These are phyloP conservation scores for Baccha elongata DNA, from an alignment of 2,888 invertebrate genomes.

Conservation along the genomic window DNA sequence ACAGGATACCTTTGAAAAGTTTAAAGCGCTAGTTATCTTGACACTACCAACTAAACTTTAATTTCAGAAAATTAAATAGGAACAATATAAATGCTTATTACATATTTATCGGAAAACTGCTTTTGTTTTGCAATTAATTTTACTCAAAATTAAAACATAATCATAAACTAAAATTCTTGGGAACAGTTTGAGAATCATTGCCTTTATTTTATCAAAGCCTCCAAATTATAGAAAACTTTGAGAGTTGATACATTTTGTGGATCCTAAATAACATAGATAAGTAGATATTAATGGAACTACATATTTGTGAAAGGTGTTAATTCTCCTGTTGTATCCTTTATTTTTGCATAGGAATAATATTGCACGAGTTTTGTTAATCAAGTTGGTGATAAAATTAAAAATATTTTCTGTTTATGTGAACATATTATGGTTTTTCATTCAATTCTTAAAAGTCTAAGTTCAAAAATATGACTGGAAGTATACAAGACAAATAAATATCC, in stretches of 20 bases:
- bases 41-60: too few species aligned
- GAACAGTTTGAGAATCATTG: constrained; percentile 24
- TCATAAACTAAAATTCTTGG: neutral
- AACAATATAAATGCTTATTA: too few species aligned
- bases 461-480: neutral
- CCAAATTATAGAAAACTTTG: neutral
- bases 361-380: neutral
- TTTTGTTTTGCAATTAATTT: too few species aligned
- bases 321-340: neutral
- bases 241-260: constrained; percentile 1
- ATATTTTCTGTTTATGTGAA: constrained; percentile 13
- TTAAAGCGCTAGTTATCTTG: too few species aligned
- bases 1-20: too few species aligned
- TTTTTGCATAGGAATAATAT: neutral
- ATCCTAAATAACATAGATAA: neutral
- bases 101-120: too few species aligned
- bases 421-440: constrained; percentile 13
- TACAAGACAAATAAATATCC: neutral
- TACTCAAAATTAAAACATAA: too few species aligned
- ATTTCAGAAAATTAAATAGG: too few species aligned
- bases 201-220: too few species aligned
- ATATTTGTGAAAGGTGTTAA: neutral
- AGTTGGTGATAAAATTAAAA: neutral
- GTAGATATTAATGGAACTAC: too few species aligned
- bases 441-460: constrained; percentile 3